phyloP scores from a whole-genome alignment of 92 coral and sea anemone species.

The Plumapathes pennacea region DNA sequence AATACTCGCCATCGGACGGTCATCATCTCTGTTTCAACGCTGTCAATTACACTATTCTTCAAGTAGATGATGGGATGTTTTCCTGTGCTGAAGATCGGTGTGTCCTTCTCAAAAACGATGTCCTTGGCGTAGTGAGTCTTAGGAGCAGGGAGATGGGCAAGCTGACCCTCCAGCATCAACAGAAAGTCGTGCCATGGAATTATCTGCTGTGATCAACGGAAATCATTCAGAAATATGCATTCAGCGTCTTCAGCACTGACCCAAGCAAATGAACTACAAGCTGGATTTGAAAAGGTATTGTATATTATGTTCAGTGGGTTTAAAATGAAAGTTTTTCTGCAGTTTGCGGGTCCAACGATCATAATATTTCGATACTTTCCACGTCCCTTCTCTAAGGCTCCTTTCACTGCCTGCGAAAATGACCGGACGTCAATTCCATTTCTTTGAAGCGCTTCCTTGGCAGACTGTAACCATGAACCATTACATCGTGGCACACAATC shows the following conservation, averaged over 20 bases:
- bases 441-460: constrained; percentile 29
- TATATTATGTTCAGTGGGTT: constrained; percentile 22
- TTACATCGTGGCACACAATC: constrained; percentile 20
- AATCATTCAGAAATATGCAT: constrained; percentile 40
- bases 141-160: constrained; percentile 55
- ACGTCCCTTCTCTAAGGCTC: constrained; percentile 31
- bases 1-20: constrained; percentile 54
- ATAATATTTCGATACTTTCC: constrained; percentile 48
- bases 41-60: constrained; percentile 34
- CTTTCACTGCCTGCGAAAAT: constrained; percentile 23
- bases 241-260: constrained; percentile 48
- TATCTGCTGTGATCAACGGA: constrained; percentile 36
- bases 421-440: constrained; percentile 15
- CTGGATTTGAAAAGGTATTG: constrained; percentile 38
- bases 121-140: constrained; percentile 61
- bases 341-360: constrained; percentile 38
- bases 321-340: constrained; percentile 27
- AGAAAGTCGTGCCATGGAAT: constrained; percentile 68
- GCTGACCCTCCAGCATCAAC: constrained; percentile 53
- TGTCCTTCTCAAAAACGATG: constrained; percentile 37
- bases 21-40: constrained; percentile 67
- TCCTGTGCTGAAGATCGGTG: constrained; percentile 52
- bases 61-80: constrained; percentile 30
- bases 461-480: constrained; percentile 33
- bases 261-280: constrained; percentile 48